phyloP scores from a whole-genome alignment of 2,797 vertebrate species.

The Myotis findleyi region DNA sequence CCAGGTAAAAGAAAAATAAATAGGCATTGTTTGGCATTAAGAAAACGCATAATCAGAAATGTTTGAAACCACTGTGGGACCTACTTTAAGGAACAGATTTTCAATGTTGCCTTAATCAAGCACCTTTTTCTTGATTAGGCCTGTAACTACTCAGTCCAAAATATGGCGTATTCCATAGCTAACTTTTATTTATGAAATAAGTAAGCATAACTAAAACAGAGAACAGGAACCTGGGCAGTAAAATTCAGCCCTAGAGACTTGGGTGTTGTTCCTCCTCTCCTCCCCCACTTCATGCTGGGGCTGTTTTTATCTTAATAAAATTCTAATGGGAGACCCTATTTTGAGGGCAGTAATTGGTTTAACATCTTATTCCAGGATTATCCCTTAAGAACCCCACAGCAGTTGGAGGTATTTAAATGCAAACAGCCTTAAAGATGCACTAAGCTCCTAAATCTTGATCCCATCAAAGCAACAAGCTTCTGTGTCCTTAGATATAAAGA shows the following conservation, averaged over 20 bases:
- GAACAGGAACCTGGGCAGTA: background rate
- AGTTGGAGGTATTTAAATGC: constrained; percentile 63
- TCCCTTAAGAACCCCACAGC: constrained; percentile 57
- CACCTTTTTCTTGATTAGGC: constrained; percentile 38
- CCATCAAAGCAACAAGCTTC: constrained; percentile 76
- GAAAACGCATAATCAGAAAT: constrained; percentile 49
- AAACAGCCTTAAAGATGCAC: constrained; percentile 62
- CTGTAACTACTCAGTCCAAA: constrained; percentile 4
- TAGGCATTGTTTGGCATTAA: background rate
- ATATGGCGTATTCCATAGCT: background rate
- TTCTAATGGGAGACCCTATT: constrained; percentile 51
- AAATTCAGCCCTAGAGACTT: background rate
- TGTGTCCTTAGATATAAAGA: constrained; percentile 56
- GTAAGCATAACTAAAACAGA: constrained; percentile 3
- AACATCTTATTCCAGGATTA: constrained; percentile 79
- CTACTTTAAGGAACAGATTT: constrained; percentile 39
- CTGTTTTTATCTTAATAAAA: constrained; percentile 59
- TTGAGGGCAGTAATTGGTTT: constrained; percentile 68
- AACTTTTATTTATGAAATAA: constrained; percentile 6
- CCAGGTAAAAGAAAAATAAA: constrained; percentile 47
- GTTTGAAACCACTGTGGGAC: background rate
- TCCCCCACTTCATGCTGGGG: background rate
- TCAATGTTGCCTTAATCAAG: background rate
- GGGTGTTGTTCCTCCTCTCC: background rate
- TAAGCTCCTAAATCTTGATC: constrained; percentile 75